Evolutionary conservation across 1,140 invertebrate species (phyloP).

Genomic region (Scaptomyza pallida): DNA sequence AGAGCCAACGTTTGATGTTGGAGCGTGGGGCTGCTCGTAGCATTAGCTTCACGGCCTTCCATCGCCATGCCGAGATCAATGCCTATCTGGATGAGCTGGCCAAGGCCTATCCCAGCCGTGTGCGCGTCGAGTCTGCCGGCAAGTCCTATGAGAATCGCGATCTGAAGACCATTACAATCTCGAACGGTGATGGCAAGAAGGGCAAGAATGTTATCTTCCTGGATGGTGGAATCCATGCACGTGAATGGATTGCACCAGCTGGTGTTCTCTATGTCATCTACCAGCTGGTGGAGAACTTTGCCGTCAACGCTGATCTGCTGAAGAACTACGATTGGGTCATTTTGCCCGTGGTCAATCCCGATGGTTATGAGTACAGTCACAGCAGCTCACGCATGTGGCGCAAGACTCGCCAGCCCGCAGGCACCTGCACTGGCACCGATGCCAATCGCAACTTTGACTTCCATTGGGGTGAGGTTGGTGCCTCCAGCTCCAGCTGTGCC

Average conservation of each 20-base stretch:
- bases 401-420: conserved; percentile 83
- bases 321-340: conserved; percentile 87
- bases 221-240: conserved; percentile 87
- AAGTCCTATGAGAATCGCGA: conserved; percentile 85
- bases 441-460: conserved; percentile 88
- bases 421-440: conserved; percentile 86
- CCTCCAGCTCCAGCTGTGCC: conserved; percentile 87
- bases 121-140: conserved; percentile 83
- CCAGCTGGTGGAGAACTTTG: conserved; percentile 86
- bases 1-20: conserved; percentile 45
- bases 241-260: conserved; percentile 90
- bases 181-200: conserved; percentile 73
- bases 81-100: conserved; percentile 85
- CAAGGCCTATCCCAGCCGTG: conserved; percentile 83
- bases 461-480: conserved; percentile 88
- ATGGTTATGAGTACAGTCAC: conserved; percentile 84
- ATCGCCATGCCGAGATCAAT: conserved; percentile 84
- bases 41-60: conserved; percentile 67
- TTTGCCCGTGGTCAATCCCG: conserved; percentile 86
- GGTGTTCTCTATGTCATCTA: conserved; percentile 87
- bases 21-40: conserved; percentile 44
- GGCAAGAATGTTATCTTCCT: conserved; percentile 86
- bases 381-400: conserved; percentile 85
- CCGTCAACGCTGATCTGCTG: conserved; percentile 83
- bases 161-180: conserved; percentile 85